These are phyloP conservation scores for Diaperis boleti DNA, from an alignment of 2,888 invertebrate genomes.

Conservation along the genomic window DNA sequence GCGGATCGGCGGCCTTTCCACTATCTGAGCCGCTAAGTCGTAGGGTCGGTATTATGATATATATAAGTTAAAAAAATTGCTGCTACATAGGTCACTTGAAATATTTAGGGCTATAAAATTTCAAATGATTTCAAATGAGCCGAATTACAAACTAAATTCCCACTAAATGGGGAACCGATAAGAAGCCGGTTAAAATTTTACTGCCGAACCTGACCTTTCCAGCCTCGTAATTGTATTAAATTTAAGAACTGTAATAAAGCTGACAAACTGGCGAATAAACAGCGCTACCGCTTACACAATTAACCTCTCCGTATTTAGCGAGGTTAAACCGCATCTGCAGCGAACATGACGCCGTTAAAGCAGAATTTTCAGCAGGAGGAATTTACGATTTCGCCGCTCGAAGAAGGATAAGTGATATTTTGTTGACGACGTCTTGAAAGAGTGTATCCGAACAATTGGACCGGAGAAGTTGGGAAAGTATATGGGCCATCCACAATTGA, in stretches of 20 bases:
- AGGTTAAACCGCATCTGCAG: background rate
- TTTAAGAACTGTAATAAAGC: slow-evolving; percentile 14
- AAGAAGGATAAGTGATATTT: slow-evolving; percentile 17
- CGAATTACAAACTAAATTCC: too few species aligned
- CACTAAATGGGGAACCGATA: too few species aligned
- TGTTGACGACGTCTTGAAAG: slow-evolving; percentile 30
- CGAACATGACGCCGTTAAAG: slow-evolving; percentile 1
- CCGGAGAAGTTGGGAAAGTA: slow-evolving; percentile 52
- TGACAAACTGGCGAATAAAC: slow-evolving; percentile 8
- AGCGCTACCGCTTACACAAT: slow-evolving; percentile 8
- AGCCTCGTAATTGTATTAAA: slow-evolving; percentile 8
- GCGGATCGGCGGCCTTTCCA: slow-evolving; percentile 39
- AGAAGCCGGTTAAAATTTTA: slow-evolving; percentile 3
- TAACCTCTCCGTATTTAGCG: slow-evolving; percentile 4
- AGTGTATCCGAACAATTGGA: slow-evolving; percentile 47
- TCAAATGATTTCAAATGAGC: too few species aligned
- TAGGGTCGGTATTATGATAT: slow-evolving; percentile 43
- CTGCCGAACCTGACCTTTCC: slow-evolving; percentile 7
- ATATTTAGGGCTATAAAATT: too few species aligned
- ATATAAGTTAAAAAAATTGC: too few species aligned
- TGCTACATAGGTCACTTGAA: too few species aligned
- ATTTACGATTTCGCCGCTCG: background rate
- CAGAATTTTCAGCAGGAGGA: background rate
- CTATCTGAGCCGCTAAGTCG: slow-evolving; percentile 37
- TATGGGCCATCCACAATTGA: slow-evolving; percentile 55